Percentiles rank a stretch among this genome's conserved stretches.
These are phyloP conservation scores for Nothocercus julius DNA, from an alignment of 2,113 vertebrate species.

Conservation along the genomic window DNA sequence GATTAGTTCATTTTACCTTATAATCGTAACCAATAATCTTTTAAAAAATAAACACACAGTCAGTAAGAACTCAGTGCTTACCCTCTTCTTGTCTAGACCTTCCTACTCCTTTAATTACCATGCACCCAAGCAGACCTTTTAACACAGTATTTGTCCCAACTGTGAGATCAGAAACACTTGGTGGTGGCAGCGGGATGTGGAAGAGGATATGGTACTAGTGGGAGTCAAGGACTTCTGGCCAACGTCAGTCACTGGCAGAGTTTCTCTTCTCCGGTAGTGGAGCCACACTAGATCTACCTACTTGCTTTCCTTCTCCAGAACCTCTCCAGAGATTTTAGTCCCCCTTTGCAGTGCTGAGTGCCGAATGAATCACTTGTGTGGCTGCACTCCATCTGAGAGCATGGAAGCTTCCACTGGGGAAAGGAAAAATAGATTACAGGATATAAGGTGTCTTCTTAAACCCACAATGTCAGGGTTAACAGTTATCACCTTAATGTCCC, in stretches of 20 bases:
- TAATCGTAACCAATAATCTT: background rate
- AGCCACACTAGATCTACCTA: background rate
- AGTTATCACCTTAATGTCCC: background rate
- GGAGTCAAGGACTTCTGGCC: background rate
- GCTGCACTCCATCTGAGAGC: background rate
- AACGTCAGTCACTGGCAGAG: background rate
- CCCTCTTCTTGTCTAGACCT: accelerated
- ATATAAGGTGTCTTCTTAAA: background rate
- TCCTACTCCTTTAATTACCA: background rate
- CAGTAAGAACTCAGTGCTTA: background rate
- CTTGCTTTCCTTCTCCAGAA: background rate
- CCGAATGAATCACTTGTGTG: background rate
- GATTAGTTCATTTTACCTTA: background rate
- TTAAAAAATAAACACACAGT: background rate
- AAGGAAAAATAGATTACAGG: background rate
- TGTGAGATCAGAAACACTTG: background rate
- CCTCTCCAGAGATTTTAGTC: background rate
- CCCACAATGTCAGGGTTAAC: background rate
- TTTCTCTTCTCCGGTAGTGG: background rate
- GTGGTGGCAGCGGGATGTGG: background rate
- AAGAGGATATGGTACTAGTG: accelerated
- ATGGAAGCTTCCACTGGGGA: background rate
- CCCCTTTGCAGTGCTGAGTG: background rate
- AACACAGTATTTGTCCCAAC: accelerated
- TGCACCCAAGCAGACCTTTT: background rate